Evolutionary conservation across 2,888 invertebrate species (phyloP).

Genomic region (Amphipoea oculea): DNA sequence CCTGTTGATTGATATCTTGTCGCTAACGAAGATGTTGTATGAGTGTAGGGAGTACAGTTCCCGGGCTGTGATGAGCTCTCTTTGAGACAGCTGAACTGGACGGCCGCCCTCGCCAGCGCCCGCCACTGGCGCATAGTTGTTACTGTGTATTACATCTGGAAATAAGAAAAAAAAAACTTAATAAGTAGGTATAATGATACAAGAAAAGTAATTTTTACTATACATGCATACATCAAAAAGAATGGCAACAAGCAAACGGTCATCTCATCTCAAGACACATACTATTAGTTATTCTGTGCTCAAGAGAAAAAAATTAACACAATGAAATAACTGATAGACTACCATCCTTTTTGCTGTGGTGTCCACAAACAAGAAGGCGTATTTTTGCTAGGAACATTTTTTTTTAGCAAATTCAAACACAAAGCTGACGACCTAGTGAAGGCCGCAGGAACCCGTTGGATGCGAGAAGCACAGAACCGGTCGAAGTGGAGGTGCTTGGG

Average conservation of each 20-base stretch:
- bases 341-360: background rate
- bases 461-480: no score
- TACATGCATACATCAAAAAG: background rate
- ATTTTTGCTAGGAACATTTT: no score
- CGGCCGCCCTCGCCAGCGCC: slow-evolving; percentile 95
- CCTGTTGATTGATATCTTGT: slow-evolving; percentile 96
- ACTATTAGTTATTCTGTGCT: no score
- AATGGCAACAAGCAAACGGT: background rate
- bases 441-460: no score
- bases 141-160: slow-evolving; percentile 93
- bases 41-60: slow-evolving; percentile 95
- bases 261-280: no score
- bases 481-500: no score
- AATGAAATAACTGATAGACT: background rate
- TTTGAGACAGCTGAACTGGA: slow-evolving; percentile 94
- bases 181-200: background rate
- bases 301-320: background rate
- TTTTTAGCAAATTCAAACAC: no score
- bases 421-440: background rate
- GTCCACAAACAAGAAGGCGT: background rate
- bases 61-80: slow-evolving; percentile 94
- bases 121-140: slow-evolving; percentile 93
- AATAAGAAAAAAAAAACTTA: slow-evolving; percentile 50
- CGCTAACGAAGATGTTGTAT: slow-evolving; percentile 97
- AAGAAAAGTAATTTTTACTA: background rate